A percentile compares a stretch with the other conserved stretches of the same genome.
These are phyloP conservation scores for Himalopsyche kuldschensis DNA, from an alignment of 2,888 invertebrate species.

Conservation along the genomic window DNA sequence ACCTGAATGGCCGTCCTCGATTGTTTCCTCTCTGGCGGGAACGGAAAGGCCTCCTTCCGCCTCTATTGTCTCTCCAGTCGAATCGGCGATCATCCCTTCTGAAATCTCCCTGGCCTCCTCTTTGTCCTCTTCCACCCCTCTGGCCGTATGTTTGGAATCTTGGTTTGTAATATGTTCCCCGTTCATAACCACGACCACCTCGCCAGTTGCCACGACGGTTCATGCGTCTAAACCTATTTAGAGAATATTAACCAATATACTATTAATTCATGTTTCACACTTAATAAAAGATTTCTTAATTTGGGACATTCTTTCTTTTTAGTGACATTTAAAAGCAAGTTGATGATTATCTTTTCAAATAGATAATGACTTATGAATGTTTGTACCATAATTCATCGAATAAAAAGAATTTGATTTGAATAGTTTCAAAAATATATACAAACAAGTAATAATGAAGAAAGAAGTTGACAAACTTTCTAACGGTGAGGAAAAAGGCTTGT, in stretches of 20 bases:
- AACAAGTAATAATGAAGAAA: no score
- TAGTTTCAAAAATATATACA: no score
- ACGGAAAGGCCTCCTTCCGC: slow-evolving; percentile 47
- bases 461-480: no score
- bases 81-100: slow-evolving; percentile 48
- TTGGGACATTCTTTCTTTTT: no score
- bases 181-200: slow-evolving; percentile 60
- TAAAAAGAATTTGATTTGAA: no score
- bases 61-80: slow-evolving; percentile 46
- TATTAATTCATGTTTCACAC: no score
- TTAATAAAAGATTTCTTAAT: no score
- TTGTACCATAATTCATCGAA: no score
- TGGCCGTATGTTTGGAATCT: slow-evolving; percentile 66
- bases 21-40: slow-evolving; percentile 53
- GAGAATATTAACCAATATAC: background rate
- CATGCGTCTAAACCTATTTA: slow-evolving; percentile 49
- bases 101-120: slow-evolving; percentile 53
- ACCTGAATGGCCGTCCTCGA: slow-evolving; percentile 56
- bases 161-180: slow-evolving; percentile 79
- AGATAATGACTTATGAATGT: no score
- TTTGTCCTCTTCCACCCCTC: slow-evolving; percentile 53
- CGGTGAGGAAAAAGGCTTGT: no score
- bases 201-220: slow-evolving; percentile 54
- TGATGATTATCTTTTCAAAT: no score
- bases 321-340: no score